These are phyloP conservation scores for Kryptolebias ocellatus DNA, from an alignment of 2,797 vertebrate species.

Conservation along the genomic window DNA sequence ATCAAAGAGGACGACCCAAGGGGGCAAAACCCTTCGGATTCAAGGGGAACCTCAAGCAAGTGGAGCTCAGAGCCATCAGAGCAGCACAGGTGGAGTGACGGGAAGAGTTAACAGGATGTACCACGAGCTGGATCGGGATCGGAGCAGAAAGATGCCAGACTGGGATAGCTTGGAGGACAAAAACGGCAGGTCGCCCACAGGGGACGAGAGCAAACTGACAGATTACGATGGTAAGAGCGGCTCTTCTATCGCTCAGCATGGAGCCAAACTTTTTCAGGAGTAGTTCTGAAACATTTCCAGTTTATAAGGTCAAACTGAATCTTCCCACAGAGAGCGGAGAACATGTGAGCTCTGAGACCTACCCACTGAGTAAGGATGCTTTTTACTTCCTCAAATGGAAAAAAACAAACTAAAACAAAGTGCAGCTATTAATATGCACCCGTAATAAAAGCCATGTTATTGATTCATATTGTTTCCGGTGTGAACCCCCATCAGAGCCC, in stretches of 20 bases:
- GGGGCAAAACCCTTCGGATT: constrained; percentile 6
- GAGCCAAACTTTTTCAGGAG: not conserved
- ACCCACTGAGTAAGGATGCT: constrained; percentile 44
- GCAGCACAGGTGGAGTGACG: constrained; percentile 35
- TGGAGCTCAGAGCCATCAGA: constrained; percentile 12
- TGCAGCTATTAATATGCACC: no score
- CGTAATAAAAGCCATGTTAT: no score
- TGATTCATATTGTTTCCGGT: not conserved
- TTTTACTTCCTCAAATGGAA: not conserved
- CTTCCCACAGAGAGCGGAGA: constrained; percentile 61
- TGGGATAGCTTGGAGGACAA: constrained; percentile 61
- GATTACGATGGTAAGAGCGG: constrained; percentile 54
- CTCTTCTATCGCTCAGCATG: not conserved
- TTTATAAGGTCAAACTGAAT: not conserved
- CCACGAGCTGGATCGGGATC: constrained; percentile 5
- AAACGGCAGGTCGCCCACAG: constrained; percentile 34
- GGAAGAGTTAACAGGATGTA: constrained; percentile 16
- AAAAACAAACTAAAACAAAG: not conserved
- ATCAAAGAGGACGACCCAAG: constrained; percentile 2
- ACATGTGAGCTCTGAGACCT: constrained; percentile 48
- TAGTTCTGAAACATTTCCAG: not conserved
- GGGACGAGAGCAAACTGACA: constrained; percentile 37
- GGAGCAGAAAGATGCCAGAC: constrained; percentile 43
- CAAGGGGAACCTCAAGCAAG: constrained; percentile 14
- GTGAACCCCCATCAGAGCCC: constrained; percentile 24